A percentile compares a stretch with the other conserved stretches of the same genome.
These are phyloP conservation scores for Phengaris arion DNA, from an alignment of 2,888 invertebrate genomes.

Conservation along the genomic window DNA sequence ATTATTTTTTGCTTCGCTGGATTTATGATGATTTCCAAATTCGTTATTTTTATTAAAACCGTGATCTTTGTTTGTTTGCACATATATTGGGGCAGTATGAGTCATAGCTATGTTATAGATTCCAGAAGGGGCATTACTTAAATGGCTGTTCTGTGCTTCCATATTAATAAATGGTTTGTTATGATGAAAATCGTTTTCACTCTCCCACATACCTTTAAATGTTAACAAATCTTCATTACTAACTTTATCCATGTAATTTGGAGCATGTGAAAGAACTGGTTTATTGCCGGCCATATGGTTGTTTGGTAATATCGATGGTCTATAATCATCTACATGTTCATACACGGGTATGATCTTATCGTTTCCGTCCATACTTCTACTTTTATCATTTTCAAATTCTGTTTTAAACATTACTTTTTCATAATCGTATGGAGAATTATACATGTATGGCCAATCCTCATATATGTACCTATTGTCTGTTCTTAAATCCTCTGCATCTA, in stretches of 20 bases:
- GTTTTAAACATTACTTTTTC: slow-evolving; percentile 49
- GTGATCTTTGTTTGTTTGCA: not conserved
- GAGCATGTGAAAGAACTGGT: slow-evolving; percentile 61
- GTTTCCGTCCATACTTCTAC: not conserved
- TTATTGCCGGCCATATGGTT: slow-evolving; percentile 49
- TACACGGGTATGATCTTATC: slow-evolving; percentile 59
- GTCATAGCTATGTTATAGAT: not conserved
- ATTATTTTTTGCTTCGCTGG: slow-evolving; percentile 44
- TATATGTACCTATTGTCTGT: slow-evolving; percentile 52
- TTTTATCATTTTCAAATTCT: slow-evolving; percentile 35
- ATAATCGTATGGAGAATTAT: slow-evolving; percentile 57
- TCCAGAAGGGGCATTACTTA: not conserved
- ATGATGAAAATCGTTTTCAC: slow-evolving; percentile 51
- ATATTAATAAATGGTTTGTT: slow-evolving; percentile 34
- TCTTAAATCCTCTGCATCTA: slow-evolving; percentile 61
- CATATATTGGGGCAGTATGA: not conserved
- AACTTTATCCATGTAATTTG: slow-evolving; percentile 59
- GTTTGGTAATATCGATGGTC: slow-evolving; percentile 32
- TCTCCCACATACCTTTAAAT: slow-evolving; percentile 57
- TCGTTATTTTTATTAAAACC: slow-evolving; percentile 42
- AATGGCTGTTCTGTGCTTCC: slow-evolving; percentile 1
- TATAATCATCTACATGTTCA: slow-evolving; percentile 54
- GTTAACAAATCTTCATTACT: slow-evolving; percentile 54
- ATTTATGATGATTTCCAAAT: slow-evolving; percentile 48
- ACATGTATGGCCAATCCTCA: slow-evolving; percentile 59